Percentiles rank a stretch among this genome's conserved stretches.
Conservation (phyloP, 2,888 invertebrate species). For the Suillia variegata region DNA sequence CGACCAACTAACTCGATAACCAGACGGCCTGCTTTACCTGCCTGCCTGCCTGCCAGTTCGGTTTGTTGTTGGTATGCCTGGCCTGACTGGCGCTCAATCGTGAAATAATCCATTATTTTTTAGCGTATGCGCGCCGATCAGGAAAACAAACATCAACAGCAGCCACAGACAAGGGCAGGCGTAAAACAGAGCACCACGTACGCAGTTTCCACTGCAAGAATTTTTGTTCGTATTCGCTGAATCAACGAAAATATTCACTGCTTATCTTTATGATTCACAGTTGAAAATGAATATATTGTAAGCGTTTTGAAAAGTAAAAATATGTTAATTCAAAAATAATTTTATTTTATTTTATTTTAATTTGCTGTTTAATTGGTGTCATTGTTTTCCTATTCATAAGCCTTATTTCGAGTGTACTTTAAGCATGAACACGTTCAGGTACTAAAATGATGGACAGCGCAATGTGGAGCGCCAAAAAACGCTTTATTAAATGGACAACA, state of each 20-base stretch:
- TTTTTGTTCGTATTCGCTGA: too few species aligned
- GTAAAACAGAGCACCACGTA: neutral
- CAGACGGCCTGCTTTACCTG: neutral
- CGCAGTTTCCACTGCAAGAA: neutral
- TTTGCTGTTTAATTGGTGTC: too few species aligned
- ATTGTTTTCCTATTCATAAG: too few species aligned
- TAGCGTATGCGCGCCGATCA: conserved; percentile 18
- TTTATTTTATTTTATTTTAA: too few species aligned
- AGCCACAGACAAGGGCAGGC: conserved; percentile 1
- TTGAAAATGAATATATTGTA: too few species aligned
- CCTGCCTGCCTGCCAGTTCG: too few species aligned
- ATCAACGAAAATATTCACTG: too few species aligned
- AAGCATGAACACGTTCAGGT: conserved; percentile 2
- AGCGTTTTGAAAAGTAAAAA: too few species aligned
- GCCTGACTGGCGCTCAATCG: conserved; percentile 15
- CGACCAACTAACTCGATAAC: conserved; percentile 3
- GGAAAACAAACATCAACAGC: conserved; percentile 24
- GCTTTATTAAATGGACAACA: conserved; percentile 16
- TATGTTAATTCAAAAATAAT: too few species aligned
- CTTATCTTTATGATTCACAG: too few species aligned
- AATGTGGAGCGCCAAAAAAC: neutral
- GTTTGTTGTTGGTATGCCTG: neutral
- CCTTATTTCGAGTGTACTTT: conserved; percentile 1
- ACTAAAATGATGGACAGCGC: conserved; percentile 9
- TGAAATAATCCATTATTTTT: conserved; percentile 28